These are phyloP conservation scores for Rotaria socialis DNA, from an alignment of 2,888 invertebrate species.

Conservation along the genomic window DNA sequence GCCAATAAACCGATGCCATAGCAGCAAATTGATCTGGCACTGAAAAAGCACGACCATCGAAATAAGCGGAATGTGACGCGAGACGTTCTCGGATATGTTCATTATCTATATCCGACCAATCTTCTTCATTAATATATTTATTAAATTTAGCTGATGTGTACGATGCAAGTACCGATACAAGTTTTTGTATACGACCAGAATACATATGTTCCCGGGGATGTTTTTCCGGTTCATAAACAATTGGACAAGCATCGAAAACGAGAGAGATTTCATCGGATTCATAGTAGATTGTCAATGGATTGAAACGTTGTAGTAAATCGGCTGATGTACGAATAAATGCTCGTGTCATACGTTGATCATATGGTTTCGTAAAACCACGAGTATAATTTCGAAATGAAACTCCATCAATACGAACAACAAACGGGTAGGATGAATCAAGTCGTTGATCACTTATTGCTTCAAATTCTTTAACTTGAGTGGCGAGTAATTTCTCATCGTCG, in stretches of 20 bases:
- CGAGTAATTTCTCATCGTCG: background rate
- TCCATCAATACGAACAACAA: constrained; percentile 36
- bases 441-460: background rate
- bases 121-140: constrained; percentile 9
- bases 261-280: constrained; percentile 3
- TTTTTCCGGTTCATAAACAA: background rate
- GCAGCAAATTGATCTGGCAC: constrained; percentile 16
- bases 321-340: constrained; percentile 18
- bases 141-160: constrained; percentile 32
- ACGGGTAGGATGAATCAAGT: background rate
- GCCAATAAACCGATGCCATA: constrained; percentile 9
- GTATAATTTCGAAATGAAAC: constrained; percentile 35
- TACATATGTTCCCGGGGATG: background rate
- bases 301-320: constrained; percentile 34
- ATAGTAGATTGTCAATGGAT: background rate
- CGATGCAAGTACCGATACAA: background rate
- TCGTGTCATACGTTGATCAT: constrained; percentile 12
- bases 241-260: background rate
- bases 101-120: constrained; percentile 4
- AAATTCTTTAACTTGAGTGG: background rate
- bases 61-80: background rate
- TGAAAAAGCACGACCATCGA: constrained; percentile 6
- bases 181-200: constrained; percentile 30
- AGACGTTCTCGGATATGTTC: background rate
- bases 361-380: constrained; percentile 29